Evolutionary conservation across 1,140 invertebrate species (phyloP), one percentile per base, ranked within the genome.

Genomic region (Cyclargus thomasi): DNA sequence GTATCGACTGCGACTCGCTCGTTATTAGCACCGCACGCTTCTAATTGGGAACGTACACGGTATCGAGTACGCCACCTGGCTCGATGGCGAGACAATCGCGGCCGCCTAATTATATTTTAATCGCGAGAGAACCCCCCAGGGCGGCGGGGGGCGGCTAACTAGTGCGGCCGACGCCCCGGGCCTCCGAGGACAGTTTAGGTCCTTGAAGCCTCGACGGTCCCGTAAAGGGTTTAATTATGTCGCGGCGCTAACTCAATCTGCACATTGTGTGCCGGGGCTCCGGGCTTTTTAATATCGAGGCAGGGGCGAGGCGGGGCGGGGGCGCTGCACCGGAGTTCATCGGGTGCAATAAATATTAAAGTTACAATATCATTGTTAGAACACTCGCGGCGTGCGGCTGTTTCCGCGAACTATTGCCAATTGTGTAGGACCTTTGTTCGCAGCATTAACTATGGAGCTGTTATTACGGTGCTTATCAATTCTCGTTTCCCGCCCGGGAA

Each of bases 341-440:
- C 78, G 87, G 87, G 80, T 82, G 80, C 83, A 84, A 90, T 90
- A 90, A 90, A 90, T 90, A 90, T 90, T 90, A 87, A 88, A 90
- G 82, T 85, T 88, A 82, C 82, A 81, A 83, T 88, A 87, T 85
- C 83, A 86, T 90, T 87, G 87, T 89, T 85, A 79, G 80, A 83
- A 81, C 81, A 82, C 79, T 74, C 79, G 72, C 77, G 77, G 73
- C 79, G 79, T 75, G 77, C 82, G 81, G 84, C 83, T 81, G 80
- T 85, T 83, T 76, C 80, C 77, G 75, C 73, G 74, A 86, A 86
- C 83, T 86, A 85, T 79, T 85, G 81, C 82, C 81, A 83, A 86
- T 86, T 87, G 81, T 87, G 80, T 81, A 65, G 75, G 3, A 81
- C 79, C 80, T 85, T 87, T 88, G 85, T 87, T 79, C 79, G 78